Evolutionary conservation across 2,113 vertebrate species (phyloP).

Genomic region (Paradoxurus hermaphroditus): DNA sequence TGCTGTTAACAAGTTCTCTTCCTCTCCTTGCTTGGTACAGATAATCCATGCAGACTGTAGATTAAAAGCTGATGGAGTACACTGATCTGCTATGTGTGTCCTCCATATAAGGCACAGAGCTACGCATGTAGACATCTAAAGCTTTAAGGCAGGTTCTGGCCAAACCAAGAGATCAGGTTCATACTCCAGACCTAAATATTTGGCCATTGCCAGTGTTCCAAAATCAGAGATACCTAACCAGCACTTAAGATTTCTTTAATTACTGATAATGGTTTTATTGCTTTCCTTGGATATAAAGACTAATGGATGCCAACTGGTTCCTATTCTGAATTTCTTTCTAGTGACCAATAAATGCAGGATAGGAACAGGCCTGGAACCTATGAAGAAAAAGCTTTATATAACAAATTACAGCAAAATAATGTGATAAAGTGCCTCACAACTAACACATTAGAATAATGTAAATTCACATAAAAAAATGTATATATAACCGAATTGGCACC

Average conservation of each 20-base stretch:
- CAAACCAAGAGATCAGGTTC: background rate
- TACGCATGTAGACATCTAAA: background rate
- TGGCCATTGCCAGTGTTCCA: background rate
- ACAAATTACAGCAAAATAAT: conserved; percentile 13
- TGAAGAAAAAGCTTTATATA: background rate
- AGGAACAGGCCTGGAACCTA: background rate
- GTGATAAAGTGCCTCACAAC: background rate
- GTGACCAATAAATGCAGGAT: background rate
- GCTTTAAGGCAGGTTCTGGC: background rate
- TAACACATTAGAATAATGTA: background rate
- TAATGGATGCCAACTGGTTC: background rate
- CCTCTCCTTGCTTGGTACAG: background rate
- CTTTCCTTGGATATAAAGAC: background rate
- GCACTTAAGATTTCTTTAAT: background rate
- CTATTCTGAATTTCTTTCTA: background rate
- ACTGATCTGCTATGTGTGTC: background rate
- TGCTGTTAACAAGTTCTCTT: background rate
- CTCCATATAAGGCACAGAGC: background rate
- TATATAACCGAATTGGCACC: background rate
- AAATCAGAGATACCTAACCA: background rate
- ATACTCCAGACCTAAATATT: background rate
- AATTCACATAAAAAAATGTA: background rate
- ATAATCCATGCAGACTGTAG: background rate
- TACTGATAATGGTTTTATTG: background rate
- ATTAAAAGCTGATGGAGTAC: background rate